Base-by-base conservation (phyloP, 1,140 invertebrate genomes). In the Lordiphosa clarofinis region DNA sequence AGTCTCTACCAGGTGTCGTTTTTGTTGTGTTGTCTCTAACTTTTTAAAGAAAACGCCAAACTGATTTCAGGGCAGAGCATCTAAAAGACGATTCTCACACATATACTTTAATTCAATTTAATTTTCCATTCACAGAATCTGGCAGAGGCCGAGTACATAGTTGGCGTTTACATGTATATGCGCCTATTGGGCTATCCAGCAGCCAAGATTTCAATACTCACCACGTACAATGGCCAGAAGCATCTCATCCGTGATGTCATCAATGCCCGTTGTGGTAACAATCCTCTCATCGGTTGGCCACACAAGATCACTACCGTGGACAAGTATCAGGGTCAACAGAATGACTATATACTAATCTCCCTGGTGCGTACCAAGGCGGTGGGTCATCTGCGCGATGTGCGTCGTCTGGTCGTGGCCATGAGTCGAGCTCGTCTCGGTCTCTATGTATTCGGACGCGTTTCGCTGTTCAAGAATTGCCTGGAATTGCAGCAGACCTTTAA, bases 201-300 rank as follows among this genome's bases (percentile, higher is more conserved):
- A 0, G 94, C 98, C 50, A 98, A 98, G 89, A 99, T 99, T 58
- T 98, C 98, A 10, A 99, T 99, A 73, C 89, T 99, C n/a, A 99
- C 98, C 0, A 99, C 99, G 0, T 99, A 99, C 89, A 99, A 99
- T 90, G 99, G 99, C 6, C 99, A 99, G 90, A 99, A 99, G 88
- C 97, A 99, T 90, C 91, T 99, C 12, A 96, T 99, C 28, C 90
- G 97, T 21, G 99, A 99, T 90, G 97, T 99, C 6, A 95, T 99
- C 43, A 94, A 97, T 69, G 95, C 96, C 43, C 91, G 98, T 60
- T 99, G 98, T 90, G 96, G 95, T 0, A 94, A 94, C 42, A 99
- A 99, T 91, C 96, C 98, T 0, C 91, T 99, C n/a, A 98, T 99
- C 82, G 98, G 98, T 6, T 90, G 93, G 68, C 98, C 99, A 0